phyloP scores from a whole-genome alignment of 2,797 vertebrate species.

The Sandelia bainsii region DNA sequence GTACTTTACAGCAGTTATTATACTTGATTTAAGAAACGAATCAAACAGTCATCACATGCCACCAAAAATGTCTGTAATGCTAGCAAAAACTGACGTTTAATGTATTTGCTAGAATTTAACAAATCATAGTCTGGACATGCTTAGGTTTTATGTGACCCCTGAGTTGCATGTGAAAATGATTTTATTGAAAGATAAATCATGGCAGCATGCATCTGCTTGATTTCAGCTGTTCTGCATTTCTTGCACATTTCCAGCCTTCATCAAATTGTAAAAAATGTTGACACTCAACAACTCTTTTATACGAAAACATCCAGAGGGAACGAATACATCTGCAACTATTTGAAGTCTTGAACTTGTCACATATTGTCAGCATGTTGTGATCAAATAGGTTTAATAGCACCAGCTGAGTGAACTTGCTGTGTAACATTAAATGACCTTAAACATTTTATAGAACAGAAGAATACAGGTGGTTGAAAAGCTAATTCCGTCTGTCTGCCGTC shows the following conservation, averaged over 20 bases:
- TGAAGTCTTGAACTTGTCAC: slow-evolving; percentile 35
- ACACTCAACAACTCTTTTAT: slow-evolving; percentile 58
- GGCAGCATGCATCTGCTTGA: slow-evolving; percentile 40
- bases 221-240: slow-evolving; percentile 46
- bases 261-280: slow-evolving; percentile 59
- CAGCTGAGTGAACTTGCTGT: slow-evolving; percentile 4
- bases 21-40: slow-evolving; percentile 11
- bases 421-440: background rate
- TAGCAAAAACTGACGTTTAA: background rate
- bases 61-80: slow-evolving; percentile 2
- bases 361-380: slow-evolving; percentile 22
- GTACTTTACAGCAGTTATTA: background rate
- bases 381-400: slow-evolving; percentile 20
- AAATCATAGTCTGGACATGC: slow-evolving; percentile 70
- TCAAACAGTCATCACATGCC: background rate
- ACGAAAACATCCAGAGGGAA: slow-evolving; percentile 40
- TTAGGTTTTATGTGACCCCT: slow-evolving; percentile 15
- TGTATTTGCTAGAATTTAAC: slow-evolving; percentile 63
- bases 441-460: slow-evolving; percentile 1
- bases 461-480: background rate
- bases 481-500: slow-evolving; percentile 3
- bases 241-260: slow-evolving; percentile 57
- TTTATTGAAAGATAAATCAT: slow-evolving; percentile 48
- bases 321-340: slow-evolving; percentile 22
- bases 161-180: slow-evolving; percentile 22